phyloP scores from a whole-genome alignment of 1,140 invertebrate species.

The Asbolus verrucosus region DNA sequence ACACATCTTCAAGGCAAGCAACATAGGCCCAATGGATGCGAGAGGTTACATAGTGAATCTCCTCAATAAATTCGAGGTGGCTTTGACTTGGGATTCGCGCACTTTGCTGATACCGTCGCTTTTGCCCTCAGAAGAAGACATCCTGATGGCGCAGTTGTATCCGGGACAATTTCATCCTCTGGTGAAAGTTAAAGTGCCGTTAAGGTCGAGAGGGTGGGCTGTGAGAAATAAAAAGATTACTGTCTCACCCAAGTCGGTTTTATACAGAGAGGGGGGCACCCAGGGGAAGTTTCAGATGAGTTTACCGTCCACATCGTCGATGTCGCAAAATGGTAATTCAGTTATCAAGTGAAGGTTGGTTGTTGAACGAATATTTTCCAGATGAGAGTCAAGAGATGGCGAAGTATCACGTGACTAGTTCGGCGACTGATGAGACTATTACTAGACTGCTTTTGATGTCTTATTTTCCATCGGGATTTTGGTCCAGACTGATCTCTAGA shows the following conservation, averaged over 20 bases:
- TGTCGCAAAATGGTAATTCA: slow-evolving; percentile 50
- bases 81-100: slow-evolving; percentile 94
- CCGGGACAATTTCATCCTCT: slow-evolving; percentile 60
- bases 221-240: slow-evolving; percentile 72
- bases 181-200: slow-evolving; percentile 73
- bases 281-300: slow-evolving; percentile 59
- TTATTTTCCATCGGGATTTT: slow-evolving; percentile 98
- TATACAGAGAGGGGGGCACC: slow-evolving; percentile 57
- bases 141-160: slow-evolving; percentile 65
- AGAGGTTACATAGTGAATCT: slow-evolving; percentile 89
- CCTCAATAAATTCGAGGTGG: slow-evolving; percentile 97
- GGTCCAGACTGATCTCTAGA: slow-evolving; percentile 93
- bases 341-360: too few species aligned
- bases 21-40: slow-evolving; percentile 72
- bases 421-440: slow-evolving; percentile 65
- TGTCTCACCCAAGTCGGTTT: slow-evolving; percentile 68
- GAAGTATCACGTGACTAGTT: slow-evolving; percentile 59
- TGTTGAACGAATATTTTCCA: too few species aligned
- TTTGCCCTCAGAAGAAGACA: slow-evolving; percentile 84
- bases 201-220: slow-evolving; percentile 79
- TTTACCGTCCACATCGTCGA: slow-evolving; percentile 52
- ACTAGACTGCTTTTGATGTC: slow-evolving; percentile 87
- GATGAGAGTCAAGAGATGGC: slow-evolving; percentile 52
- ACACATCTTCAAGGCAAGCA: slow-evolving; percentile 86
- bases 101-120: slow-evolving; percentile 93